Conservation (phyloP, 2,797 vertebrate genomes). For the Thaleichthys pacificus region DNA sequence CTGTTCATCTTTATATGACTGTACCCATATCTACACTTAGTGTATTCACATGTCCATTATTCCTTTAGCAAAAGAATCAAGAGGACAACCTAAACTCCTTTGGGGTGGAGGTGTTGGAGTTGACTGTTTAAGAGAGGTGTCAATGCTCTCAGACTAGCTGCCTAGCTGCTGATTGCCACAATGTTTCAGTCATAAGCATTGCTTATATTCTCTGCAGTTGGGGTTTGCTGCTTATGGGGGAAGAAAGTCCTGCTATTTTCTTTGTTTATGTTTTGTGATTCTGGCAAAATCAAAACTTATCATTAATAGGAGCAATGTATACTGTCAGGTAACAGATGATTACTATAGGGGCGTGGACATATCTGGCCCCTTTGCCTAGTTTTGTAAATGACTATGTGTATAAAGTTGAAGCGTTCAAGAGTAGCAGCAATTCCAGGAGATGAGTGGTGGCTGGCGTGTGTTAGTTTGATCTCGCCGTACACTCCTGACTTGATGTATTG, state of each 20-base stretch:
- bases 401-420: slow-evolving; percentile 41
- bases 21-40: slow-evolving; percentile 39
- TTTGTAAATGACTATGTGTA: slow-evolving; percentile 63
- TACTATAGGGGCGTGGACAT: slow-evolving; percentile 46
- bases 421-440: slow-evolving; percentile 34
- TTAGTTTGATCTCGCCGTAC: slow-evolving; percentile 49
- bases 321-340: slow-evolving; percentile 50
- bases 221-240: slow-evolving; percentile 74
- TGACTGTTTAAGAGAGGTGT: slow-evolving; percentile 18
- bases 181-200: slow-evolving; percentile 61
- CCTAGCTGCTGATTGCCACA: slow-evolving; percentile 50
- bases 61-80: slow-evolving; percentile 54
- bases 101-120: slow-evolving; percentile 27
- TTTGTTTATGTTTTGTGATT: slow-evolving; percentile 61
- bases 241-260: slow-evolving; percentile 61
- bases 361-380: slow-evolving; percentile 59
- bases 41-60: slow-evolving; percentile 40
- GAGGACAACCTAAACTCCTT: slow-evolving; percentile 49
- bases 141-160: slow-evolving; percentile 32
- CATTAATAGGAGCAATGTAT: slow-evolving; percentile 62
- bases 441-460: slow-evolving; percentile 32
- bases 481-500: slow-evolving; percentile 64
- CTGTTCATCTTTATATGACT: slow-evolving; percentile 23
- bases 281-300: slow-evolving; percentile 62
- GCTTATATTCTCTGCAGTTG: slow-evolving; percentile 67